These are phyloP conservation scores for Sebastes umbrosus DNA, from an alignment of 2,797 vertebrate genomes.

Conservation along the genomic window DNA sequence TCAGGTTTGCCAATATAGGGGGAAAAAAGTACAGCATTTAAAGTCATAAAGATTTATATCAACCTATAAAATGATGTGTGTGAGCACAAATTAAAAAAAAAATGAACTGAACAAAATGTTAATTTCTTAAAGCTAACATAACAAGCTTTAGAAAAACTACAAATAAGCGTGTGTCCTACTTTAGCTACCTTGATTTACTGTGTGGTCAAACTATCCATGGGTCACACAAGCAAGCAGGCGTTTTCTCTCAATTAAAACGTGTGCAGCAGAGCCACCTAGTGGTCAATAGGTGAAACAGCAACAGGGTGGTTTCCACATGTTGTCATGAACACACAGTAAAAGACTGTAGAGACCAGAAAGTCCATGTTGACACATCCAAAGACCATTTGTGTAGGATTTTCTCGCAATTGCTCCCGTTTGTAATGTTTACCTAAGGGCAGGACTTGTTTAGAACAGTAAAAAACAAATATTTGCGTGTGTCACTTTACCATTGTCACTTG, in stretches of 20 bases:
- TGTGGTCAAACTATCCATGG: constrained; percentile 40
- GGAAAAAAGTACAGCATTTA: not conserved
- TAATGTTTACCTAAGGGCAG: not conserved
- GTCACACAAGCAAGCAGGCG: constrained; percentile 14
- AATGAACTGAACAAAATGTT: not conserved
- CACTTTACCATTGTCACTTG: no score
- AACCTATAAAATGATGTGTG: constrained; percentile 18
- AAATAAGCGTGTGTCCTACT: constrained; percentile 31
- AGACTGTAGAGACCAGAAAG: not conserved
- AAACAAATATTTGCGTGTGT: not conserved
- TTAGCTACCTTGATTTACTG: constrained; percentile 43
- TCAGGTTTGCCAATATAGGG: no score
- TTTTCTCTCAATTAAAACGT: not conserved
- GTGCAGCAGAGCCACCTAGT: constrained; percentile 46
- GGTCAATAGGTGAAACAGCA: not conserved
- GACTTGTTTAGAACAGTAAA: not conserved
- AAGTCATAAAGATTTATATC: constrained; percentile 33
- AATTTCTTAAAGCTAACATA: no score
- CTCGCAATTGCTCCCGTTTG: not conserved
- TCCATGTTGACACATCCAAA: not conserved
- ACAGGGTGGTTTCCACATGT: not conserved
- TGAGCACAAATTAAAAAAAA: not conserved
- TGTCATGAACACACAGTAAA: not conserved
- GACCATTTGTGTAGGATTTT: not conserved
- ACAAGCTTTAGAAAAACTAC: not conserved